phyloP scores from a whole-genome alignment of 2,888 invertebrate species.

The Meiosimyza decipiens region DNA sequence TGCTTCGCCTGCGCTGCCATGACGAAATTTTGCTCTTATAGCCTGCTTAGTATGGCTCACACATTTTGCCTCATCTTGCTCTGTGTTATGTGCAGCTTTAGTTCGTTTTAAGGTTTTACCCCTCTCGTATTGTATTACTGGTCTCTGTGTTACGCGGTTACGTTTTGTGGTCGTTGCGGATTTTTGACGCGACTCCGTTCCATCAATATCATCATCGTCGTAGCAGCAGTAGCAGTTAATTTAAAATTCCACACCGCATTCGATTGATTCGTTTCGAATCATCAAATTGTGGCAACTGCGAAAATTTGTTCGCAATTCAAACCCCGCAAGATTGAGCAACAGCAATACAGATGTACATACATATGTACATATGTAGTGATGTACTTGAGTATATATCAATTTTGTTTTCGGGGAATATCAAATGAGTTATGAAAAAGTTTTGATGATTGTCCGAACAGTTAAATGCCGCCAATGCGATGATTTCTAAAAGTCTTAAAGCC shows the following conservation, averaged over 20 bases:
- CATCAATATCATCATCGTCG: neutral
- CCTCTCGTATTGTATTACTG: neutral
- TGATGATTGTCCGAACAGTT: no score
- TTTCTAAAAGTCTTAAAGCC: no score
- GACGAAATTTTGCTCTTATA: no score
- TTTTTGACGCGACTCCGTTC: slow-evolving; percentile 4
- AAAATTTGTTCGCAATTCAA: slow-evolving; percentile 25
- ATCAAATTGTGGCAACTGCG: slow-evolving; percentile 36
- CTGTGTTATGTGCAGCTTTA: no score
- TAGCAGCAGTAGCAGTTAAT: slow-evolving; percentile 22
- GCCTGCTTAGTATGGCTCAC: no score
- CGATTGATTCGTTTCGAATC: slow-evolving; percentile 43
- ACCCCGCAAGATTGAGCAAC: neutral
- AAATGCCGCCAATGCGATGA: no score
- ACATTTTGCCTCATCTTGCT: neutral
- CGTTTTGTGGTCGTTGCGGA: slow-evolving; percentile 15
- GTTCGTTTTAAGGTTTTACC: no score
- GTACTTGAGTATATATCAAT: no score
- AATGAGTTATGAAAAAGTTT: no score
- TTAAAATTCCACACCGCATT: slow-evolving; percentile 41
- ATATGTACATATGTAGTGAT: no score
- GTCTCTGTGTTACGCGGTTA: neutral
- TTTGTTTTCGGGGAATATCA: no score
- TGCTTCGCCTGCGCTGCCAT: no score
- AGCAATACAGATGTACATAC: neutral